phyloP scores from a whole-genome alignment of 2,888 invertebrate species.

The Tyria jacobaeae region DNA sequence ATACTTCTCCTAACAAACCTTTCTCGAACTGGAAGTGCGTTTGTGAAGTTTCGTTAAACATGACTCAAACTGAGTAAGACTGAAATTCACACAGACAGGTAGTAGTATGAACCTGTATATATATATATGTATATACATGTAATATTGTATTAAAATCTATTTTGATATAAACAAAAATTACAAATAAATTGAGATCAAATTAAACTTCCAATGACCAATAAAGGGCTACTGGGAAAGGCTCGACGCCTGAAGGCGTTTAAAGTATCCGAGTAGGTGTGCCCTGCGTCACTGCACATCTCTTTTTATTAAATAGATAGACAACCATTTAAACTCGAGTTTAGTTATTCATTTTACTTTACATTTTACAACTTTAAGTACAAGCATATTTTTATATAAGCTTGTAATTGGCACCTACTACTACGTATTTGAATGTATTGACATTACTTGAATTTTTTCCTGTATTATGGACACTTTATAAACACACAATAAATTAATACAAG shows the following conservation, averaged over 20 bases:
- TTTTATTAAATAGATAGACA: slow-evolving; percentile 71
- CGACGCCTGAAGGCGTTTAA: slow-evolving; percentile 72
- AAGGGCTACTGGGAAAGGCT: slow-evolving; percentile 49
- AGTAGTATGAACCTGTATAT: background rate
- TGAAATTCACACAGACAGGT: too few relatives aligned
- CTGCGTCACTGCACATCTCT: slow-evolving; percentile 66
- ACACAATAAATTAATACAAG: background rate
- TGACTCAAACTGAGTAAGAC: too few relatives aligned
- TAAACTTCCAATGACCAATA: slow-evolving; percentile 52
- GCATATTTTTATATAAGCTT: background rate
- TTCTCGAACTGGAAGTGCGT: too few relatives aligned
- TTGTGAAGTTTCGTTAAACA: too few relatives aligned
- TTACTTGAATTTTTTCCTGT: background rate
- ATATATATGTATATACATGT: background rate
- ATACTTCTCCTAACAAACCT: too few relatives aligned
- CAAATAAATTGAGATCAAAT: slow-evolving; percentile 26
- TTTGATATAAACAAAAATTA: background rate
- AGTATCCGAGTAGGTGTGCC: slow-evolving; percentile 63
- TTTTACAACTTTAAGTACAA: background rate
- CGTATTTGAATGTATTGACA: too few relatives aligned
- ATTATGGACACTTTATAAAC: background rate
- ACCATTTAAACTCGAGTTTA: background rate
- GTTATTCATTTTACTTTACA: background rate
- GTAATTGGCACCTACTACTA: too few relatives aligned
- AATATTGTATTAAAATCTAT: background rate